Conservation (phyloP, 2,797 vertebrate species). For the Cossypha niveicapilla region DNA sequence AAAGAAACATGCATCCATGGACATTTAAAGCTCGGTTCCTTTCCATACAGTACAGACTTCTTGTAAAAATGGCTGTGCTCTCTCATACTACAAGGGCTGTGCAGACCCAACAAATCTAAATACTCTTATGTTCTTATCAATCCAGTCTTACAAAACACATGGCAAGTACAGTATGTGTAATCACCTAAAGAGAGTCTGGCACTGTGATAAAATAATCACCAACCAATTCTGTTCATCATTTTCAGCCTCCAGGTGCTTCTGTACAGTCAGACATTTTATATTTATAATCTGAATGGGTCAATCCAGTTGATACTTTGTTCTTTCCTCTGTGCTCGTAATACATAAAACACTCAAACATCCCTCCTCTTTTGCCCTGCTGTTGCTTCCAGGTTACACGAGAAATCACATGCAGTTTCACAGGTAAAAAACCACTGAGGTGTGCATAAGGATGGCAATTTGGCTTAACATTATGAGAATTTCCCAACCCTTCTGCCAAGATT, state of each 20-base stretch:
- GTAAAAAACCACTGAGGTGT: background rate
- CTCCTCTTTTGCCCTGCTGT: background rate
- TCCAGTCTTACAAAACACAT: accelerated
- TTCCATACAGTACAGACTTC: background rate
- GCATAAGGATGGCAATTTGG: background rate
- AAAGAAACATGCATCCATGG: background rate
- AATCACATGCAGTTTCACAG: background rate
- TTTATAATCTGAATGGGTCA: background rate
- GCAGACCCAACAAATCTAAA: background rate
- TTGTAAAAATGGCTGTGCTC: background rate
- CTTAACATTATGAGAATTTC: background rate
- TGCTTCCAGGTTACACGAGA: background rate
- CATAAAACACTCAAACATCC: background rate
- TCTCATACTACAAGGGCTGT: background rate
- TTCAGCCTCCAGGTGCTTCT: background rate
- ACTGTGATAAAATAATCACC: background rate
- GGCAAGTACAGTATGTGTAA: background rate
- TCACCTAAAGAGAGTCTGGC: background rate
- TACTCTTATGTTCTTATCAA: background rate
- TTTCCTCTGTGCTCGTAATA: background rate
- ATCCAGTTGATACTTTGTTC: background rate
- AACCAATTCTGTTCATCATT: background rate
- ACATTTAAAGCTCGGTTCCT: background rate
- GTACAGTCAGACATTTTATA: background rate
- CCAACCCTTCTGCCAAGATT: background rate